Percentiles rank a stretch among this genome's conserved stretches.
These are phyloP conservation scores for Gerris buenoi DNA, from an alignment of 1,140 invertebrate genomes.

Conservation along the genomic window DNA sequence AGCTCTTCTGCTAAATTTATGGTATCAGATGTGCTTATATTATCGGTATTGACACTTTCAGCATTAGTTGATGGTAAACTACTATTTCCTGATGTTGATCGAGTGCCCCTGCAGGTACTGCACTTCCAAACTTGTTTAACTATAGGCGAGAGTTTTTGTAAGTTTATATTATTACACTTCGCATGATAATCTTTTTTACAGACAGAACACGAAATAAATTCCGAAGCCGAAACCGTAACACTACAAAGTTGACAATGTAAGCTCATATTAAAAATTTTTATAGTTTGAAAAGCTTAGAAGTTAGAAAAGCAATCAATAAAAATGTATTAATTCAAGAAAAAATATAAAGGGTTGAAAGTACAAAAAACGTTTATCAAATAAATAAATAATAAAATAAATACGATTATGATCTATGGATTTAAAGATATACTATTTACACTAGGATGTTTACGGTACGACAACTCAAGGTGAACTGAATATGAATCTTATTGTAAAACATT, in stretches of 20 bases:
- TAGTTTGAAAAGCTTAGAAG: no score
- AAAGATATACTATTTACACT: not conserved
- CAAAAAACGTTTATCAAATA: not conserved
- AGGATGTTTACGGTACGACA: not conserved
- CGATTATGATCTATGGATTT: no score
- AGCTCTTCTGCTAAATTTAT: not conserved
- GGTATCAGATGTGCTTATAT: not conserved
- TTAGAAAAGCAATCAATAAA: not conserved
- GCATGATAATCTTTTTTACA: not conserved
- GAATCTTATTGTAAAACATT: no score
- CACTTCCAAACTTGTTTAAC: not conserved
- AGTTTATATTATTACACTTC: not conserved
- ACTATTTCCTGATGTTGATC: not conserved
- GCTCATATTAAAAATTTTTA: not conserved
- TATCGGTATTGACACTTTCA: not conserved
- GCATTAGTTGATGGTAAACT: not conserved
- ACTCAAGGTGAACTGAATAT: not conserved
- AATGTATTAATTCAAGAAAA: not conserved
- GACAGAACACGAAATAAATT: not conserved
- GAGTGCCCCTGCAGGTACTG: not conserved
- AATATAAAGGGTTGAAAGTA: not conserved
- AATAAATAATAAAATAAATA: not conserved
- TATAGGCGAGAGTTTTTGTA: not conserved
- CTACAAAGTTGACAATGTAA: not conserved
- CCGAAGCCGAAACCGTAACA: not conserved